Percentiles rank a stretch among this genome's conserved stretches.
Evolutionary conservation across 2,888 invertebrate species (phyloP).

Genomic region (Drosophila lacicola): DNA sequence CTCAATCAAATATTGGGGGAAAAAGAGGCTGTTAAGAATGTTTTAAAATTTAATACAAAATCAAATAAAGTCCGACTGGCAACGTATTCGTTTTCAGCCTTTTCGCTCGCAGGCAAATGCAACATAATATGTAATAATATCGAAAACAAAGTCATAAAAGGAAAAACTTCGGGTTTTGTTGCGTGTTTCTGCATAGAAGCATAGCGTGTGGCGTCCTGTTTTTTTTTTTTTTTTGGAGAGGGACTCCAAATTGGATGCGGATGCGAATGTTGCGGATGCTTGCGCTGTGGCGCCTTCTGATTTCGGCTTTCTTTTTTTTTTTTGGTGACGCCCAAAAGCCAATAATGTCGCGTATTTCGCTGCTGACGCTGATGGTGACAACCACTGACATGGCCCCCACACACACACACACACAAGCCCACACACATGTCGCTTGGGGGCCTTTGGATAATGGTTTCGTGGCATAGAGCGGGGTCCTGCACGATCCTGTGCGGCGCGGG

Average conservation of each 20-base stretch:
- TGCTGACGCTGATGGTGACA: constrained; percentile 71
- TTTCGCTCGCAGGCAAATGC: constrained; percentile 21
- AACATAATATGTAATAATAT: constrained; percentile 38
- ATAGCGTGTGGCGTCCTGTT: no score
- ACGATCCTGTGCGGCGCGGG: background rate
- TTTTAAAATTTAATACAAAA: background rate
- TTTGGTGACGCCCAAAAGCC: constrained; percentile 67
- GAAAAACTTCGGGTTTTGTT: constrained; percentile 4
- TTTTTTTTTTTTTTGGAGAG: no score
- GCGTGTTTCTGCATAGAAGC: constrained; percentile 1
- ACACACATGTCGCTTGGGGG: constrained; percentile 25
- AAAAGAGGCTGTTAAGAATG: background rate
- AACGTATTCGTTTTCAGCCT: constrained; percentile 26
- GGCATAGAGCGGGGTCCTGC: constrained; percentile 3
- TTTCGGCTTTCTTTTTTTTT: constrained; percentile 24
- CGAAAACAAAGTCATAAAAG: constrained; percentile 40
- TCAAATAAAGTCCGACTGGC: constrained; percentile 17
- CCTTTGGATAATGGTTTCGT: constrained; percentile 32
- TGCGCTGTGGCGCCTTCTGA: constrained; percentile 41
- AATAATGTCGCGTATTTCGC: constrained; percentile 62
- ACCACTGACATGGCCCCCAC: constrained; percentile 64
- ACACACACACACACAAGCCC: constrained; percentile 1
- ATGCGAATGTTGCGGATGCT: constrained; percentile 15
- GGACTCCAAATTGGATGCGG: constrained; percentile 34
- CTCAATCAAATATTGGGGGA: background rate